These are phyloP conservation scores for Phaenicophaeus curvirostris DNA, from an alignment of 2,797 vertebrate genomes.

Conservation along the genomic window DNA sequence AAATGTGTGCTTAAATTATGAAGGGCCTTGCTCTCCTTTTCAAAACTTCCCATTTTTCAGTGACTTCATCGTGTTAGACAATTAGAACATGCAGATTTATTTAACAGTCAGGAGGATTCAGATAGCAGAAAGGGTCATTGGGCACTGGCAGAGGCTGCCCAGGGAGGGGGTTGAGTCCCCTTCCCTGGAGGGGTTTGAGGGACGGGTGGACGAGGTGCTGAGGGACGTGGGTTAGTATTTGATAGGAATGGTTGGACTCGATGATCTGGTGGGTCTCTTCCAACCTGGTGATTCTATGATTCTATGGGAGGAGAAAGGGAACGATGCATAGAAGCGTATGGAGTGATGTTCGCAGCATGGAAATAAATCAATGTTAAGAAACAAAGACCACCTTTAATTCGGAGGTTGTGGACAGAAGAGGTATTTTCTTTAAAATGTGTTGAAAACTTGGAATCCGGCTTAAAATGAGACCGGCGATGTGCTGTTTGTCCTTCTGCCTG, in stretches of 20 bases:
- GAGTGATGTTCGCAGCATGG: not conserved
- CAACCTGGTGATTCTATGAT: too few relatives aligned
- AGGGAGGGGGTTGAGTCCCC: too few relatives aligned
- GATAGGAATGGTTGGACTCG: too few relatives aligned
- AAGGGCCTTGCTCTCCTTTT: not conserved
- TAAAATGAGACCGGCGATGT: not conserved
- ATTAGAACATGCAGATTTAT: not conserved
- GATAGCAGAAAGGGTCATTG: too few relatives aligned
- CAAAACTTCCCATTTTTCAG: not conserved
- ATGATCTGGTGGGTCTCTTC: too few relatives aligned
- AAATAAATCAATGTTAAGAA: not conserved
- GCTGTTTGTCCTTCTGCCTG: not conserved
- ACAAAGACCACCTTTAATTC: conserved; percentile 14
- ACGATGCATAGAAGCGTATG: not conserved
- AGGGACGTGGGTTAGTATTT: too few relatives aligned
- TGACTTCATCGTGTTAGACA: not conserved
- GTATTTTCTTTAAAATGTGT: not conserved
- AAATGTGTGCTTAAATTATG: not conserved
- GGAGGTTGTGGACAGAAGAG: not conserved
- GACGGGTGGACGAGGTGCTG: too few relatives aligned
- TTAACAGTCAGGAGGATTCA: not conserved
- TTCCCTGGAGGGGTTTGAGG: too few relatives aligned
- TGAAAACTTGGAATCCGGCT: not conserved
- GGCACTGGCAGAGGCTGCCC: too few relatives aligned
- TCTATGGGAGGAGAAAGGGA: not conserved